Evolutionary conservation across 1,140 invertebrate genomes (phyloP), one percentile per base, ranked within the genome.

Genomic region (Drosophila rhopaloa): DNA sequence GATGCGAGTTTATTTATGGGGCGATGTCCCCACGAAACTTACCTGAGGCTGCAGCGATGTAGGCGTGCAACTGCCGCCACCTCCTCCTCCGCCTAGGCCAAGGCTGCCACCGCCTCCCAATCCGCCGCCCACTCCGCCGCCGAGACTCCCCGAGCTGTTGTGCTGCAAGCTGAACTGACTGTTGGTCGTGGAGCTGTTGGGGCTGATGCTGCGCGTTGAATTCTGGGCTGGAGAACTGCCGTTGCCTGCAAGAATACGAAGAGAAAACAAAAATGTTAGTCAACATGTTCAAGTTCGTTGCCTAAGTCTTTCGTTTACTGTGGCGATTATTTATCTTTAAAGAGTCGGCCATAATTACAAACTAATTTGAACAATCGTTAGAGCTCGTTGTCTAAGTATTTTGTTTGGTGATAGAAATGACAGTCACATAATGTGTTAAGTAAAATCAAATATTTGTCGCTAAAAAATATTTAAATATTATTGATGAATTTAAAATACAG

Each of bases 221-320:
- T 92, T 92, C 81, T 92, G 92, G 90, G 90, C 91, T 76, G 92
- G 92, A 83, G 92, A 92, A 83, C 90, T 92, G 86, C 91, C 92
- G 72, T 90, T 92, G 76, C 91, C 92, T 92, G 75, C 5, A 84
- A 91, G n/a, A 11, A 44, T n/a, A 37, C 4, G 50, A 57, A 1
- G 37, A 11, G 5, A 43, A n/a, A 9, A 10, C 5, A 43, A 16
- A 46, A n/a, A 35, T 32, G 58, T 53, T 44, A 73, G 50, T 1
- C 44, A 51, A 37, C 51, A 32, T 24, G 27, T 40, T 48, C 8
- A 44, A 40, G 37, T 54, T 66, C 10, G 16, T 51, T n/a, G n/a
- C 6, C 2, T 7, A 46, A 35, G 41, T 55, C 9, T 48, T 51
- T 66, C 16, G 24, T 43, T 16, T 16, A 5, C 10, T 32, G 29